Conservation (phyloP, 2,113 vertebrate species). For the Rhegmatorhina hoffmannsi region DNA sequence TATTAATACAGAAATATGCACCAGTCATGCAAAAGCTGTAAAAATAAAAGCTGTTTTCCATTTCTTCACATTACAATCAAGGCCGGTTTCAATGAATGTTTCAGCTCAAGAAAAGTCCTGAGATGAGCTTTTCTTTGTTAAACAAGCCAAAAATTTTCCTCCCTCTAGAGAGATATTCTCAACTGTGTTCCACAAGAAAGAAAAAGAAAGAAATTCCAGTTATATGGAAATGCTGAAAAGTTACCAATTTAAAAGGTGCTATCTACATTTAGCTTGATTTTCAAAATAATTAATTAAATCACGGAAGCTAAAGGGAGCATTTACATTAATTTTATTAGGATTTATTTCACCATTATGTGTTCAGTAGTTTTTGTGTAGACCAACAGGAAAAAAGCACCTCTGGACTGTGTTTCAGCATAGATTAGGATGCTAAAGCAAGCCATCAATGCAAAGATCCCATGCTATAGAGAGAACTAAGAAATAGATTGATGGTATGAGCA, state of each 20-base stretch:
- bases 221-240: neutral
- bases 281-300: neutral
- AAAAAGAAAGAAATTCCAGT: neutral
- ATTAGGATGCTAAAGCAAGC: neutral
- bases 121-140: neutral
- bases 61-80: neutral
- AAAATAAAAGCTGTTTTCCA: neutral
- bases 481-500: neutral
- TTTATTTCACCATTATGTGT: neutral
- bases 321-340: neutral
- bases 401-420: neutral
- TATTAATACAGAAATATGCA: neutral
- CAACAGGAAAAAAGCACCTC: neutral
- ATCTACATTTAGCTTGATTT: neutral
- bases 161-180: neutral
- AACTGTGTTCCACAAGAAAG: neutral
- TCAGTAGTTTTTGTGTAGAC: neutral
- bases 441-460: neutral
- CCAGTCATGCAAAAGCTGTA: neutral
- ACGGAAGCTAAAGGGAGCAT: neutral
- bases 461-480: neutral
- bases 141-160: neutral
- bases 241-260: neutral
- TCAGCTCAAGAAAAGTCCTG: neutral
- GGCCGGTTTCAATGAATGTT: neutral